Evolutionary conservation across 1,140 invertebrate genomes (phyloP), one percentile per base, ranked within the genome.

Genomic region (Drosophila kepulauana): DNA sequence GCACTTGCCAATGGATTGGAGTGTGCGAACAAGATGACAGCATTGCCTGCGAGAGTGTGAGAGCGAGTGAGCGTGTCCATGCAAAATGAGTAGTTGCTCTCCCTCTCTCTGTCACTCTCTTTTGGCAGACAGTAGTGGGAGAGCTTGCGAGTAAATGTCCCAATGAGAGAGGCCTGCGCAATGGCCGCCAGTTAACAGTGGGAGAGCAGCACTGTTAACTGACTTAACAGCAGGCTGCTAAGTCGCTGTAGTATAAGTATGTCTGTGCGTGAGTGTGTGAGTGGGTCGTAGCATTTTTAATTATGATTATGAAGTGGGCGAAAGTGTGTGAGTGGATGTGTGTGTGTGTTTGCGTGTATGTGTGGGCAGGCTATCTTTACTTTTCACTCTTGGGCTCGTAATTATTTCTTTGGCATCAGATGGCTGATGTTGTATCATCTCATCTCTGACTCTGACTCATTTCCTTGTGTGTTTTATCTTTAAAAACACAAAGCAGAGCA

Each of bases 241-340:
- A n/a, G 5, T 8, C 30, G 30, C 20, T 25, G 20, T 25, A 33
- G 30, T 38, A 10, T 10, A 10, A 10, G 6, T 38, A 10, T 25
- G 38, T 35, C 2, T 38, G 10, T 38, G 48, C 28, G 16, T 16
- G 4, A 30, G 43, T 10, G 49, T 57, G 25, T 49, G 52, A 57
- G 67, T 51, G 66, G 28, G 28, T 30, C 38, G 63, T 61, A 45
- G 59, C 48, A 65, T 72, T 76, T 78, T 87, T 87, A 86, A 86
- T 87, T 86, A 87, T 86, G 75, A 66, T 87, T 80, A 87, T 82
- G 76, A 87, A 79, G 77, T 82, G 62, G 74, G 63, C 70, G 62
- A 64, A 57, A 70, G 52, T 72, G 13, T 54, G 49, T 56, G 30
- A 45, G 59, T 65, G 52, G 41, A 6, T 41, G 38, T 43, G 28